A percentile compares a stretch with the other conserved stretches of the same genome.
Evolutionary conservation across 2,113 vertebrate species (phyloP).

Genomic region (Sardina pilchardus): DNA sequence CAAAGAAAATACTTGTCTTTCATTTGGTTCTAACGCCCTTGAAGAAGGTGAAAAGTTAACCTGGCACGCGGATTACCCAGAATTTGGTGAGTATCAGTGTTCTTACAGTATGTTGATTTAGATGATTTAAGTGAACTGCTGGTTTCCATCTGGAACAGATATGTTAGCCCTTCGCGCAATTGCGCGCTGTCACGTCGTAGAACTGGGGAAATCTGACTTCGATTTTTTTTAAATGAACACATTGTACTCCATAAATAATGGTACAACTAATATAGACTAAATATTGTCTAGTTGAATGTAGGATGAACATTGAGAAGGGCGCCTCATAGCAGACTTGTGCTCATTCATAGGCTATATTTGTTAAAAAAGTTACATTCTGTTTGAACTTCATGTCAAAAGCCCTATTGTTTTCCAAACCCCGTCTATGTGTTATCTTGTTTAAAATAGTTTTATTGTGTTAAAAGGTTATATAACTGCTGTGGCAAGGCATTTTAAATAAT

Average conservation of each 20-base stretch:
- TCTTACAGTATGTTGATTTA: not conserved
- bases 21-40: constrained; percentile 24
- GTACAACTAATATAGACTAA: too few relatives aligned
- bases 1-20: constrained; percentile 26
- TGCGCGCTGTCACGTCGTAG: not conserved
- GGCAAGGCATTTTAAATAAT: not conserved
- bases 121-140: not conserved
- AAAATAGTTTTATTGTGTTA: not conserved
- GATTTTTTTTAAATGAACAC: not conserved
- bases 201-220: constrained; percentile 1
- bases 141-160: not conserved
- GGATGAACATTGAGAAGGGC: not conserved
- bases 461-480: not conserved
- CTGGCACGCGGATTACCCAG: not conserved
- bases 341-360: not conserved
- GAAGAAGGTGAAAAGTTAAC: not conserved
- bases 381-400: not conserved
- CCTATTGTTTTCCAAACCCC: not conserved
- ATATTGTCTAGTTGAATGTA: too few relatives aligned
- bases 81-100: constrained; percentile 32
- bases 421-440: not conserved
- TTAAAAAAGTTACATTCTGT: not conserved
- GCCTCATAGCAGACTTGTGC: not conserved
- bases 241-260: not conserved
- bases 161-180: not conserved